phyloP scores from a whole-genome alignment of 2,113 vertebrate genomes.

The Sylvilagus bachmani region DNA sequence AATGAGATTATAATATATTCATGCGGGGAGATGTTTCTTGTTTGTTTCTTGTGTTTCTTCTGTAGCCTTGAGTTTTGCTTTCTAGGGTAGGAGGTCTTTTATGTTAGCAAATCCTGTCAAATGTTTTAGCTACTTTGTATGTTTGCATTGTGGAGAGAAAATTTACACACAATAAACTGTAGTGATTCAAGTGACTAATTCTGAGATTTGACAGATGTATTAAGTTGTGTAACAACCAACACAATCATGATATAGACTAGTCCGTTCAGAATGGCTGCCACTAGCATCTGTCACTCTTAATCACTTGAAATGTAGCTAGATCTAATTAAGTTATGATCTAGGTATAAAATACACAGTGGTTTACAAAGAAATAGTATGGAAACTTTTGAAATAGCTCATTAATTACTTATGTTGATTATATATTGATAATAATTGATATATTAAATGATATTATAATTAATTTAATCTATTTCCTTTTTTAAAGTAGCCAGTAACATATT shows the following conservation, averaged over 20 bases:
- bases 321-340: not conserved
- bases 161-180: not conserved
- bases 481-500: conserved; percentile 5
- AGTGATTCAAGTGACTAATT: not conserved
- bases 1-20: not conserved
- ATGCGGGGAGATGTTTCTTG: not conserved
- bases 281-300: not conserved
- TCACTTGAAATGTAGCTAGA: not conserved
- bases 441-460: conserved; percentile 23
- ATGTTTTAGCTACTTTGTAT: not conserved
- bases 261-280: not conserved
- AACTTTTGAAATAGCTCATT: not conserved
- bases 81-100: not conserved
- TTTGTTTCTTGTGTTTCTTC: not conserved
- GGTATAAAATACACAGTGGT: not conserved
- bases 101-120: not conserved
- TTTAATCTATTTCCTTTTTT: not conserved
- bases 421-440: not conserved
- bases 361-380: not conserved
- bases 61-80: not conserved
- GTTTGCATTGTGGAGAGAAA: not conserved
- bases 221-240: not conserved
- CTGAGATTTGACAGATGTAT: not conserved
- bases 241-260: not conserved
- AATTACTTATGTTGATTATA: not conserved